Base-by-base conservation (phyloP, 2,113 vertebrate genomes). In the Rhodinocichla rosea region DNA sequence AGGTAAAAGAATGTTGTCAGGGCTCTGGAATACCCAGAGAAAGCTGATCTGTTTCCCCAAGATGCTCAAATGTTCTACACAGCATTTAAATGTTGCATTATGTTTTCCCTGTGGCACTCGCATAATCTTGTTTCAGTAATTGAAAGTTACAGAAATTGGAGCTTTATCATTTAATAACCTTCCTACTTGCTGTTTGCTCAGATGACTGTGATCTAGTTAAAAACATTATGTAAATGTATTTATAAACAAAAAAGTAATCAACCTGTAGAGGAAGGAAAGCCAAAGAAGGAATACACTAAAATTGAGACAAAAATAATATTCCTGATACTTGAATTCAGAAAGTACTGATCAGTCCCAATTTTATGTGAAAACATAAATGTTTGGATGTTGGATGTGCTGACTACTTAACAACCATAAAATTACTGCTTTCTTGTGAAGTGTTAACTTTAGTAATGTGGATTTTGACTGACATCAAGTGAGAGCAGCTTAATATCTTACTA, bases 61-160 rank as follows among this genome's bases (percentile, higher is more conserved):
- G 63, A 45, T 53, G 24, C 30, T 90, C 7, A 64, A 35, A 39
- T 47, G 17, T 68, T 76, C 40, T 69, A 45, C 21, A 37, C 3
- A 33, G 15, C 45, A 14, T 85, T 88, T 39, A 81, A 62, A 63
- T 0, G 0, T 18, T 47, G 15, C 22, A 52, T 55, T 63, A 14
- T 22, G 3, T 83, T 93, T 93, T 90, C 59, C 69, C 71, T 55
- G 27, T 81, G 27, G 52, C 64, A 65, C 68, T 92, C 76, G 47
- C 39, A 32, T 91, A 95, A 78, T 90, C 37, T 74, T 60, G 8
- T 55, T 90, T 69, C 56, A 23, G 33, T 88, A 94, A 86, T 44
- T 82, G 55, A 81, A 94, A 92, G 73, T 89, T 94, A 78, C 39
- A 94, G 52, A 96, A 92, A 78, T 64, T 39, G 18, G 65, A 84